These are phyloP conservation scores for Cladopsammia gracilis DNA, from an alignment of 64 coral and sea anemone species.

Conservation along the genomic window DNA sequence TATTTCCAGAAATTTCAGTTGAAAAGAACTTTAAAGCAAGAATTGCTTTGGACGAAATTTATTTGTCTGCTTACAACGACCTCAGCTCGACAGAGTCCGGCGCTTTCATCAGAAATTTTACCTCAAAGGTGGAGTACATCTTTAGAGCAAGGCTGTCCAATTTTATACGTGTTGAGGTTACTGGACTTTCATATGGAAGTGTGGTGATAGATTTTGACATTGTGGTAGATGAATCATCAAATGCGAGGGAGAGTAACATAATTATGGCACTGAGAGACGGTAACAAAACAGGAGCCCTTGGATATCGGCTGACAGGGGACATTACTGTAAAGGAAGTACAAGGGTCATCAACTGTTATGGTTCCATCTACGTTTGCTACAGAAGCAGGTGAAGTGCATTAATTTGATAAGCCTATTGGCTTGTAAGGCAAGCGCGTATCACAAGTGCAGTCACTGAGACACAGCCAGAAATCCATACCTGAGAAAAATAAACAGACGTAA, in stretches of 20 bases:
- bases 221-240: not conserved
- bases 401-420: too few species aligned
- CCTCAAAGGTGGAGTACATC: not conserved
- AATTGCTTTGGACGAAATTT: not conserved
- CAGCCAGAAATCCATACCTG: too few species aligned
- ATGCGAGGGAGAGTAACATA: not conserved
- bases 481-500: too few species aligned
- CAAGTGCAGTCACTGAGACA: too few species aligned
- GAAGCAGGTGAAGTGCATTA: too few species aligned
- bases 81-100: not conserved
- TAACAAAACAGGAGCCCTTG: not conserved
- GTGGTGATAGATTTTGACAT: not conserved
- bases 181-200: not conserved
- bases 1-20: not conserved
- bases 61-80: not conserved
- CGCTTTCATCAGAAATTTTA: not conserved
- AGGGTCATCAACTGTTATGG: not conserved
- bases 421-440: too few species aligned
- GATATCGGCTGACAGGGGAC: not conserved
- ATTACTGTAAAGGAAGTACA: not conserved
- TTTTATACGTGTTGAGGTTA: not conserved
- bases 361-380: not conserved
- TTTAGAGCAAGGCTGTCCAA: not conserved
- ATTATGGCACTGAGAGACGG: not conserved
- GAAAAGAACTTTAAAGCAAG: not conserved